These are phyloP conservation scores for Drosophila histrio DNA, from an alignment of 2,888 invertebrate species.

Conservation along the genomic window DNA sequence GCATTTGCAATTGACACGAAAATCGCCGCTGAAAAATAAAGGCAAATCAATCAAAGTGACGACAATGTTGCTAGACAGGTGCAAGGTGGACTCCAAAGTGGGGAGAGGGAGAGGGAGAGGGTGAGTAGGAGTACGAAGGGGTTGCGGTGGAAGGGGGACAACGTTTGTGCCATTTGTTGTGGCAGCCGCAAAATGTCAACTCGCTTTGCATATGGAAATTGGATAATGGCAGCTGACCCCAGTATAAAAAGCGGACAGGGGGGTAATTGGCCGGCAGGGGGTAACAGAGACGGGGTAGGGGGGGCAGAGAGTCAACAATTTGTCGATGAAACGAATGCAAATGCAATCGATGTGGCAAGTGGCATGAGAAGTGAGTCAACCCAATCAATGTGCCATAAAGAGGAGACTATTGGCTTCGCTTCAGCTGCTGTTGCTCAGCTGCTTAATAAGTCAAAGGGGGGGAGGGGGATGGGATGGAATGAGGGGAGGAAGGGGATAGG, in stretches of 20 bases:
- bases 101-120: neutral
- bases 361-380: slow-evolving; percentile 17
- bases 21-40: slow-evolving; percentile 53
- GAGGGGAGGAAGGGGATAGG: neutral
- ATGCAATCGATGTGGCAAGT: slow-evolving; percentile 24
- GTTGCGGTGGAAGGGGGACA: neutral
- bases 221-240: slow-evolving; percentile 68
- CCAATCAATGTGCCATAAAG: slow-evolving; percentile 27
- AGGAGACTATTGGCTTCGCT: slow-evolving; percentile 6
- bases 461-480: neutral
- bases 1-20: slow-evolving; percentile 65
- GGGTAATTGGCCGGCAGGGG: neutral
- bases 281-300: too few relatives aligned
- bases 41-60: slow-evolving; percentile 73
- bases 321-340: slow-evolving; percentile 33
- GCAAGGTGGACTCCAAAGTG: neutral
- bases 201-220: slow-evolving; percentile 74
- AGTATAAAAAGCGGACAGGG: neutral
- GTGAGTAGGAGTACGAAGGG: neutral
- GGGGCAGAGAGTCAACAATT: slow-evolving; percentile 29
- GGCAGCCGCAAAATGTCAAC: slow-evolving; percentile 75
- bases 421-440: slow-evolving; percentile 20
- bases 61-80: slow-evolving; percentile 56
- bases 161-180: slow-evolving; percentile 44
- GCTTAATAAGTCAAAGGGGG: slow-evolving; percentile 19